Evolutionary conservation across 2,113 vertebrate genomes (phyloP), one percentile per base, ranked within the genome.

Genomic region (Lycocorax pyrrhopterus): DNA sequence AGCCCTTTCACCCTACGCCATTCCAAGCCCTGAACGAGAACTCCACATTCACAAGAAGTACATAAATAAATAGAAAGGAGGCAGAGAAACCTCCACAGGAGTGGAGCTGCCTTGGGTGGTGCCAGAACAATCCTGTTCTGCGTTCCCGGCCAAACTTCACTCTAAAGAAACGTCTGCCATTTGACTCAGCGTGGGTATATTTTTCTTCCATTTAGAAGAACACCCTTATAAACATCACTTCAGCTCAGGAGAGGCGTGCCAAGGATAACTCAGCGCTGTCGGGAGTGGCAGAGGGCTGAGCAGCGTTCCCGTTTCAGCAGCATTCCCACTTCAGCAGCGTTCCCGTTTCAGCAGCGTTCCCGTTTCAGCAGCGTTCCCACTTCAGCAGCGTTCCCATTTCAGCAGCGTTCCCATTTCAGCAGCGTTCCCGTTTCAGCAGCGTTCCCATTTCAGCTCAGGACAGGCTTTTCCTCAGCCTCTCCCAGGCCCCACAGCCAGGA

Each of bases 131-230:
- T 66, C 62, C 74, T 74, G 71, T 60, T 76, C 78, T 23, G 4
- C 59, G 60, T n/a, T 58, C 56, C 23, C 8, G 0, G 9, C 64
- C 88, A 86, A 77, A 37, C 35, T 82, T 81, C 30, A 32, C 26
- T 21, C 90, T 41, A n/a, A 71, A 58, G 84, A 91, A 92, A 80
- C 9, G 60, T 37, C 74, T 93, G 88, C 37, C 67, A 11, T 77
- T 81, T 89, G 64, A 66, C 49, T 87, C 44, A 81, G 76, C 72
- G 43, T 32, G 58, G 67, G 58, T 73, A 2, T 91, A 67, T 88
- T 90, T 95, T 91, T 63, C 72, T 84, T 94, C 79, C 43, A 69
- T 94, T 94, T 88, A 44, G 67, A 94, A 87, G 41, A 55, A 29
- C 6, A 1, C 41, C 49, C 67, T 92, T 64, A 64, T 58, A 94